Base-by-base conservation (phyloP, 92 coral and sea anemone genomes). In the Siderastrea radians region DNA sequence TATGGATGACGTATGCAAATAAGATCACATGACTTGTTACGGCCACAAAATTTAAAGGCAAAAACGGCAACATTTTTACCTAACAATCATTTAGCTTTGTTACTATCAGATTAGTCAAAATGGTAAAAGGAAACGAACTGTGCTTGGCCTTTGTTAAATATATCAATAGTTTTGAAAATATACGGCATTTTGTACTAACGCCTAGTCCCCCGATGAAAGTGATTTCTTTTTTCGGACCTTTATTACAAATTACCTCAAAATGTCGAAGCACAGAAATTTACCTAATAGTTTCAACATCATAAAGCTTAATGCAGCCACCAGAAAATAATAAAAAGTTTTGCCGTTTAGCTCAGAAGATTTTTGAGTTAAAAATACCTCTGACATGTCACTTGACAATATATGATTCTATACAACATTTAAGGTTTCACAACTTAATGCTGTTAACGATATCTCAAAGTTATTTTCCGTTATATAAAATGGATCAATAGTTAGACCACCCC, bases 251-350 rank as follows among this genome's bases (percentile, higher is more conserved):
- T 63, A 15, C 15, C 68, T 63, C n/a, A 13, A 63, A 7, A 63
- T 63, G 6, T 63, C 68, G 16, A 63, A 63, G 68, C 68, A 63
- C 68, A 63, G 68, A 63, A 63, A 63, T 63, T 10, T 57, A 57
- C 61, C 61, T 57, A 57, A 57, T 57, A 57, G 12, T n/a, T n/a
- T n/a, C n/a, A n/a, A n/a, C n/a, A n/a, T n/a, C n/a, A n/a, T n/a
- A n/a, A n/a, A n/a, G n/a, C n/a, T n/a, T n/a, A n/a, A n/a, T n/a
- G n/a, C n/a, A n/a, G n/a, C n/a, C n/a, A n/a, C n/a, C n/a, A n/a
- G n/a, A n/a, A n/a, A n/a, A n/a, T n/a, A n/a, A n/a, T n/a, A n/a
- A n/a, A n/a, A n/a, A n/a, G n/a, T n/a, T n/a, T n/a, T n/a, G n/a
- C n/a, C n/a, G n/a, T n/a, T n/a, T n/a, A n/a, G n/a, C n/a, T n/a